Evolutionary conservation across 2,888 invertebrate species (phyloP), one percentile per base, ranked within the genome.

Genomic region (Lydus trimaculatus): DNA sequence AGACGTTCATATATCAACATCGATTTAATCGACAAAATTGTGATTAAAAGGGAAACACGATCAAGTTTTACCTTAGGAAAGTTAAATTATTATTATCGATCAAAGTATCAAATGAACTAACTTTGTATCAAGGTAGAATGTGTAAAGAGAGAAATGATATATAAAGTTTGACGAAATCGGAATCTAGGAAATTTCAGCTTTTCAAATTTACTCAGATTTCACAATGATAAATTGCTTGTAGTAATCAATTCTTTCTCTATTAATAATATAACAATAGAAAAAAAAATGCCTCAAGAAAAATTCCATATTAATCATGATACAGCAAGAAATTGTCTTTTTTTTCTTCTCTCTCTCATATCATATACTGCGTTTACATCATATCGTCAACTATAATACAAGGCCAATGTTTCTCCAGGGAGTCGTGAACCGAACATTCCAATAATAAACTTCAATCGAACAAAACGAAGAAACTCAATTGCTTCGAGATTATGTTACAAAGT

Each of bases 151-250:
- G 20, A 52, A 7, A 20, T 20, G 20, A 23, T 23, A 23, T 2
- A 39, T 11, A 4, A 43, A 52, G 11, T 39, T 43, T 1, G 43
- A 15, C 15, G 48, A 48, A 48, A 48, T 48, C n/a, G 15, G 25
- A 56, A 56, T 52, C 23, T 1, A 20, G 28, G 56, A 56, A 28
- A 56, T 15, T 25, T 56, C 25, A 56, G 56, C 56, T 25, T 56
- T 56, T 15, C 56, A 28, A 28, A 56, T 28, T 28, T 56, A 56
- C 56, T 56, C 56, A 28, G 56, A 56, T 56, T 56, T 25, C 56
- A 25, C 15, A 56, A 56, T 56, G 56, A 56, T 56, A 56, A 56
- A 56, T 56, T 15, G 6, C 23, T 5, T 23, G 56, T 56, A 23
- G 56, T 56, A 23, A 56, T 56, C 56, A 56, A 56, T 56, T 56